phyloP scores from a whole-genome alignment of 2,113 vertebrate species.

The Tetraodon nigroviridis region DNA sequence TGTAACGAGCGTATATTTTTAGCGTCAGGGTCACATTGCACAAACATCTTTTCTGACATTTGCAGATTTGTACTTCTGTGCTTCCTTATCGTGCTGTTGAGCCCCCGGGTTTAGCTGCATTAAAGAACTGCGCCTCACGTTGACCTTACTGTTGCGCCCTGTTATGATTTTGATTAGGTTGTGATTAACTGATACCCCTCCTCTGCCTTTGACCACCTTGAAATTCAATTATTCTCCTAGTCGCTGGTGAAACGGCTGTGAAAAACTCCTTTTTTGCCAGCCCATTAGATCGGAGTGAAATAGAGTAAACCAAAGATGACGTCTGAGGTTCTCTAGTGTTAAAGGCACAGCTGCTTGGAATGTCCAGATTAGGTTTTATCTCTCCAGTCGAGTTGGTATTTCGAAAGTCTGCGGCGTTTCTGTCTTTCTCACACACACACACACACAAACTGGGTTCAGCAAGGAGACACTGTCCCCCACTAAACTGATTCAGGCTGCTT shows the following conservation, averaged over 20 bases:
- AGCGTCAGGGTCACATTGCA: too few species aligned
- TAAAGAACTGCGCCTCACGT: too few species aligned
- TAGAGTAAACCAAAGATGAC: background rate
- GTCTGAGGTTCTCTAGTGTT: background rate
- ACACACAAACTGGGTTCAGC: conserved; percentile 12
- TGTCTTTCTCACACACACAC: background rate
- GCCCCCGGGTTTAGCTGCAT: too few species aligned
- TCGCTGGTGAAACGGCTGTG: background rate
- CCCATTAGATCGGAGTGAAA: background rate
- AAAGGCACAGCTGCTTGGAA: background rate
- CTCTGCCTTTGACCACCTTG: too few species aligned
- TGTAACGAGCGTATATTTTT: too few species aligned
- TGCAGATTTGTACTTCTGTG: too few species aligned
- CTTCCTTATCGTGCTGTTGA: too few species aligned
- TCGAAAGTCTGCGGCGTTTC: conserved; percentile 12
- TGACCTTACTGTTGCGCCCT: too few species aligned
- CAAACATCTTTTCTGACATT: too few species aligned
- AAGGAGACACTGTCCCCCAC: conserved; percentile 30
- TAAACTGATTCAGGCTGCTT: conserved; percentile 60
- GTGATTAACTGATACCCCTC: too few species aligned
- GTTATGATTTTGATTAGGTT: too few species aligned
- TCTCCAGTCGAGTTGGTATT: conserved; percentile 13
- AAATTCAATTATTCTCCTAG: too few species aligned
- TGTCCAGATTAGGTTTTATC: conserved; percentile 26
- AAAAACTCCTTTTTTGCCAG: background rate